Conservation (phyloP, 2,797 vertebrate genomes). For the Microctenopoma lineatum region DNA sequence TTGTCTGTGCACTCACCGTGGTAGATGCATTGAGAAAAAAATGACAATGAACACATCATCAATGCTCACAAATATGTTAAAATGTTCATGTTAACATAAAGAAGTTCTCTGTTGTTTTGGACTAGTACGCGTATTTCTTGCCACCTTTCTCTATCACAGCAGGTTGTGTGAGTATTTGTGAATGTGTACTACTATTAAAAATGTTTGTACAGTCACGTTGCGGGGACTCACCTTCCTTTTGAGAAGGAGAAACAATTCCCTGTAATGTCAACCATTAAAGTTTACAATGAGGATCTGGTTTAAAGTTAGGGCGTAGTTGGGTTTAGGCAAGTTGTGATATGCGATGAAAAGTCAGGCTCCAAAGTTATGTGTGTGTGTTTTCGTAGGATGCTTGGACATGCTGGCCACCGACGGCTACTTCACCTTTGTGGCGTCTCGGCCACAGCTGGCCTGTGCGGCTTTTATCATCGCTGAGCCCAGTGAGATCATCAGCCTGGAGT, state of each 20-base stretch:
- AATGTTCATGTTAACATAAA: no score
- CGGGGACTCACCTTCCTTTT: no score
- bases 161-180: no score
- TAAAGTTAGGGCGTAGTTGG: neutral
- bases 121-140: neutral
- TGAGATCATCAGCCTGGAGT: slow-evolving; percentile 88
- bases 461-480: slow-evolving; percentile 91
- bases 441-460: slow-evolving; percentile 88
- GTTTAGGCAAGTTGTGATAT: neutral
- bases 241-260: no score
- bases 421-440: slow-evolving; percentile 86
- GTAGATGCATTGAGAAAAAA: neutral
- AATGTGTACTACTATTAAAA: no score
- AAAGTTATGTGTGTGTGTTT: neutral
- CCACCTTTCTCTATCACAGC: neutral
- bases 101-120: neutral
- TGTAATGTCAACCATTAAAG: no score
- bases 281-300: neutral
- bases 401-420: slow-evolving; percentile 91
- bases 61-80: no score
- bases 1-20: neutral
- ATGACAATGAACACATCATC: neutral
- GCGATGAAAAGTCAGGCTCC: no score
- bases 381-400: slow-evolving; percentile 92
- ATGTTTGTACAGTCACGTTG: no score